phyloP scores from a whole-genome alignment of 1,140 invertebrate genomes.

The Drosophila melanogaster region DNA sequence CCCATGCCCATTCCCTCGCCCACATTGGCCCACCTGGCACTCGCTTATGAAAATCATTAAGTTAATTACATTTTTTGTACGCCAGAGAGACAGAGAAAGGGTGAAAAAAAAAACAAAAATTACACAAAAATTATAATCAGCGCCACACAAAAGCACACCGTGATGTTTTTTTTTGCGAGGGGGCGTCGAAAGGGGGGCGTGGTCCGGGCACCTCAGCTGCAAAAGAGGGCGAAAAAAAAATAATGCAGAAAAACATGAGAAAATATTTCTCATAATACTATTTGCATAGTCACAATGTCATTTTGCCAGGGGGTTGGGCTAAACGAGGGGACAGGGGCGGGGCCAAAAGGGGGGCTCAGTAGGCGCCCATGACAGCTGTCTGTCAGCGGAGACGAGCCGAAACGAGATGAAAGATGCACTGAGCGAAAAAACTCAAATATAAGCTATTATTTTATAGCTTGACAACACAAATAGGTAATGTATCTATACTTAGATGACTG shows the following conservation, averaged over 20 bases:
- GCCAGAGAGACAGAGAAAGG: slow-evolving; percentile 38
- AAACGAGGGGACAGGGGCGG: background rate
- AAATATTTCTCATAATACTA: slow-evolving; percentile 83
- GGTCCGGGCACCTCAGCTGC: slow-evolving; percentile 13
- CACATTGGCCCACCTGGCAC: slow-evolving; percentile 17
- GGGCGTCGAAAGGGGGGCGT: slow-evolving; percentile 4
- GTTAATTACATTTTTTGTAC: slow-evolving; percentile 82
- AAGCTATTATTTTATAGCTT: background rate
- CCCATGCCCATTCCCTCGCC: background rate
- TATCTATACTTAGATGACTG: too few species aligned
- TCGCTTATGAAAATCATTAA: slow-evolving; percentile 80
- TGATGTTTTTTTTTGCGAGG: slow-evolving; percentile 30
- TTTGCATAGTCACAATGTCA: slow-evolving; percentile 84
- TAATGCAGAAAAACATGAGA: slow-evolving; percentile 60
- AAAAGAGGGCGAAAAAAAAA: slow-evolving; percentile 25
- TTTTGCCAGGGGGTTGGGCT: slow-evolving; percentile 50
- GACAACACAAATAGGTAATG: background rate
- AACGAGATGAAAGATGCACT: slow-evolving; percentile 43
- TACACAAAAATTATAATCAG: slow-evolving; percentile 77
- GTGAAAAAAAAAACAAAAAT: slow-evolving; percentile 20
- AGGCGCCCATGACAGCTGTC: slow-evolving; percentile 66
- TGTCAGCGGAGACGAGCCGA: slow-evolving; percentile 53
- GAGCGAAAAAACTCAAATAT: background rate
- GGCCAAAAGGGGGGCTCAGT: background rate
- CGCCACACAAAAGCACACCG: slow-evolving; percentile 78